Evolutionary conservation across 2,113 vertebrate genomes (phyloP), one percentile per base, ranked within the genome.

Genomic region (Clarias magur): DNA sequence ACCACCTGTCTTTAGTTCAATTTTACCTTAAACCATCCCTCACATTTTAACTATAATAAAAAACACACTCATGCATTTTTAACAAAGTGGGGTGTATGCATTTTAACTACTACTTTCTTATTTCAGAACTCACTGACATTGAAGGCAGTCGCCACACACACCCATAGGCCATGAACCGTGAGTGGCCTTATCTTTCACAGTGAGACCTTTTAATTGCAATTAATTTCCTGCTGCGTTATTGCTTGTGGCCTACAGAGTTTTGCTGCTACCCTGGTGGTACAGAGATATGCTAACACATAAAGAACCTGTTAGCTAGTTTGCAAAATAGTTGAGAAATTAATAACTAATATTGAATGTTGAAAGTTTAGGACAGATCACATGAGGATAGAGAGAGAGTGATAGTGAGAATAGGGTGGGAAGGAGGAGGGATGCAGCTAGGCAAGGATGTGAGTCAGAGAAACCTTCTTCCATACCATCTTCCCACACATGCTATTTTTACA

Each of bases 401-500:
- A 62, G 34, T n/a, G 70, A 63, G 53, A 75, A 59, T 76, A n/a
- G 23, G 73, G 6, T n/a, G 80, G 34, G 63, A 73, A 60, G 27
- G 34, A 2, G 70, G 82, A 78, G 60, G 84, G 73, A 72, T 72
- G 80, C 83, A 85, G 80, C 83, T 75, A 84, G 78, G 81, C 78
- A 72, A 79, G 81, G 53, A 72, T 75, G 75, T 88, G 89, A 90
- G 86, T 90, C 89, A 88, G 89, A 88, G 86, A 78, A 87, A 85
- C 73, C 86, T 84, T 90, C 85, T 88, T 85, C 48, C 65, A 86
- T 86, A 80, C 86, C 63, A 78, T 82, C 86, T 81, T 86, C 89
- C 89, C 84, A 88, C 89, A 65, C 80, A 23, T 86, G 86, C 86
- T 89, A 90, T 90, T 90, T 90, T 90, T 90, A 88, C n/a, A 76